phyloP scores from a whole-genome alignment of 1,140 invertebrate genomes.

The Sycobia sp. region DNA sequence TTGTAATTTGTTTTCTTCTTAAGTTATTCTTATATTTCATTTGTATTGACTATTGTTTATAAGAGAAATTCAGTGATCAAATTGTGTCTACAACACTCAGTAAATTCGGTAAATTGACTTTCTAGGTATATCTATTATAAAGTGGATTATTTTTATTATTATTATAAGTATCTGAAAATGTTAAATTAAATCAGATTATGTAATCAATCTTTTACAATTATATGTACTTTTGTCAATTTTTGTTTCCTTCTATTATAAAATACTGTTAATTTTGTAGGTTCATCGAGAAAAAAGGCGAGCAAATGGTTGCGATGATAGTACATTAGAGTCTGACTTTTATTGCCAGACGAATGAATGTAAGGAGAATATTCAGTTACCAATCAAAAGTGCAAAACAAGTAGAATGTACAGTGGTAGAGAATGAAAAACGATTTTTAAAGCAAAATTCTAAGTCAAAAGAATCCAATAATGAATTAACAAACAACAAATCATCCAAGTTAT shows the following conservation, averaged over 20 bases:
- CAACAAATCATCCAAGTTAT: slow-evolving; percentile 20
- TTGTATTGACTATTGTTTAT: no score
- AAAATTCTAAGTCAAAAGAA: slow-evolving; percentile 39
- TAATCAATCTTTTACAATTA: neutral
- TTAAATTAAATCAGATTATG: no score
- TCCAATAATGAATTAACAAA: neutral
- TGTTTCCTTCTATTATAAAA: no score
- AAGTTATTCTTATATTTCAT: no score
- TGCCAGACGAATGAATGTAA: slow-evolving; percentile 30
- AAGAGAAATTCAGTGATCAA: no score
- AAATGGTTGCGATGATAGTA: slow-evolving; percentile 54
- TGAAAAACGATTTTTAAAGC: slow-evolving; percentile 39
- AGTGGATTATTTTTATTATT: no score
- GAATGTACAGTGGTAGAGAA: slow-evolving; percentile 7
- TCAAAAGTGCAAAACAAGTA: slow-evolving; percentile 7
- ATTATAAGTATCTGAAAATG: no score
- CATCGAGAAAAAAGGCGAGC: slow-evolving; percentile 54
- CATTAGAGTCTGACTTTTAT: slow-evolving; percentile 51
- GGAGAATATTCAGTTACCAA: slow-evolving; percentile 13
- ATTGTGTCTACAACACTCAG: no score
- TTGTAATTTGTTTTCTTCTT: no score
- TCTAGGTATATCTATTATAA: no score
- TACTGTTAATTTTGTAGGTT: slow-evolving; percentile 1
- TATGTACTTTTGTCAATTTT: no score
- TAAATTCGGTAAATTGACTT: no score